Percentiles rank a stretch among this genome's conserved stretches.
phyloP scores from a whole-genome alignment of 2,888 invertebrate species.

The Zaprionus obscuricornis region DNA sequence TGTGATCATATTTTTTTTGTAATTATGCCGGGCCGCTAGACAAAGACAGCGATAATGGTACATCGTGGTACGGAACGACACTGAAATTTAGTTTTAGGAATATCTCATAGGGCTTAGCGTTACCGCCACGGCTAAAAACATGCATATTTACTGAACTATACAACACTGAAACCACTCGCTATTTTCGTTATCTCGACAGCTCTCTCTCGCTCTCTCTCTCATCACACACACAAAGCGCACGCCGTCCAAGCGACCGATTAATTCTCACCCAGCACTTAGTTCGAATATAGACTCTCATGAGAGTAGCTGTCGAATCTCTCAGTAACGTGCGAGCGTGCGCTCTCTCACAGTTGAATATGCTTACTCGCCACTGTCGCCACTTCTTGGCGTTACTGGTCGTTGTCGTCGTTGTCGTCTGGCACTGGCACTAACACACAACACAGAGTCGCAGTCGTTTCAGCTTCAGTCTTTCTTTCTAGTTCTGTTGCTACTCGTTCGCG shows the following conservation, averaged over 20 bases:
- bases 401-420: conserved; percentile 29
- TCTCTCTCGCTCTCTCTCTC: conserved; percentile 27
- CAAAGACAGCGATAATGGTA: conserved; percentile 43
- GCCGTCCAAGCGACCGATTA: conserved; percentile 35
- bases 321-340: conserved; percentile 36
- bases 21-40: conserved; percentile 28
- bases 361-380: conserved; percentile 42
- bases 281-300: conserved; percentile 33
- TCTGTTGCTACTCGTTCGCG: conserved; percentile 81
- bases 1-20: background rate
- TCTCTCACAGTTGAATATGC: conserved; percentile 26
- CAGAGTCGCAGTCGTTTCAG: conserved; percentile 64
- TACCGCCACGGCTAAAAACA: conserved; percentile 38
- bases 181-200: conserved; percentile 51
- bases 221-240: conserved; percentile 23
- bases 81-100: conserved; percentile 31
- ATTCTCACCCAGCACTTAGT: conserved; percentile 70
- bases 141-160: conserved; percentile 25
- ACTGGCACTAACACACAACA: conserved; percentile 57
- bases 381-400: conserved; percentile 39
- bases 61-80: conserved; percentile 24
- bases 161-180: conserved; percentile 53
- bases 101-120: conserved; percentile 16
- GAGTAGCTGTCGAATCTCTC: conserved; percentile 11
- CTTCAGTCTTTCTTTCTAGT: conserved; percentile 80